These are phyloP conservation scores for Sitta europaea DNA, from an alignment of 2,113 vertebrate genomes.

Conservation along the genomic window DNA sequence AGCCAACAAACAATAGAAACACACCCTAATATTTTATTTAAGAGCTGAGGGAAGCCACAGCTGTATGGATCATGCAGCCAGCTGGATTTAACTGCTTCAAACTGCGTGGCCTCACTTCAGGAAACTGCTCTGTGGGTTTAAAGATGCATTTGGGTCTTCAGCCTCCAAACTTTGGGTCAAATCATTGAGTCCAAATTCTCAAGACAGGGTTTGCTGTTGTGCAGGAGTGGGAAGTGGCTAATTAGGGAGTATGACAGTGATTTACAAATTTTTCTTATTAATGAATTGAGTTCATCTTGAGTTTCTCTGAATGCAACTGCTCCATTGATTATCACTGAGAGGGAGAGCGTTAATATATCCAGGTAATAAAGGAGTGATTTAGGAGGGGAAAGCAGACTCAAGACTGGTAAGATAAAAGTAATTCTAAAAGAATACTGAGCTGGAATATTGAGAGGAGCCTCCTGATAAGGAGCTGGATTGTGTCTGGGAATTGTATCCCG, in stretches of 20 bases:
- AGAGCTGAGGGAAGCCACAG: conserved; percentile 64
- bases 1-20: conserved; percentile 67
- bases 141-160: not conserved
- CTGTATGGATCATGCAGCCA: conserved; percentile 43
- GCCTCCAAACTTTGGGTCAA: not conserved
- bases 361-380: not conserved
- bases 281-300: not conserved
- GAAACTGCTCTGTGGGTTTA: not conserved
- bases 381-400: not conserved
- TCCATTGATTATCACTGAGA: not conserved
- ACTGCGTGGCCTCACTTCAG: not conserved
- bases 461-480: not conserved
- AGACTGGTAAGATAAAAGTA: not conserved
- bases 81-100: conserved; percentile 44
- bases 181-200: not conserved
- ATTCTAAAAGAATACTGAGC: not conserved
- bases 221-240: not conserved
- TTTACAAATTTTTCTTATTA: not conserved
- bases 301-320: not conserved
- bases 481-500: not conserved
- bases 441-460: not conserved
- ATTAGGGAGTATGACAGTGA: not conserved
- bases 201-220: not conserved
- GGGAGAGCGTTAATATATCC: not conserved
- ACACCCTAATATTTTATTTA: conserved; percentile 72